Evolutionary conservation across 2,113 vertebrate species (phyloP).

Genomic region (Cyanoliseus patagonus): DNA sequence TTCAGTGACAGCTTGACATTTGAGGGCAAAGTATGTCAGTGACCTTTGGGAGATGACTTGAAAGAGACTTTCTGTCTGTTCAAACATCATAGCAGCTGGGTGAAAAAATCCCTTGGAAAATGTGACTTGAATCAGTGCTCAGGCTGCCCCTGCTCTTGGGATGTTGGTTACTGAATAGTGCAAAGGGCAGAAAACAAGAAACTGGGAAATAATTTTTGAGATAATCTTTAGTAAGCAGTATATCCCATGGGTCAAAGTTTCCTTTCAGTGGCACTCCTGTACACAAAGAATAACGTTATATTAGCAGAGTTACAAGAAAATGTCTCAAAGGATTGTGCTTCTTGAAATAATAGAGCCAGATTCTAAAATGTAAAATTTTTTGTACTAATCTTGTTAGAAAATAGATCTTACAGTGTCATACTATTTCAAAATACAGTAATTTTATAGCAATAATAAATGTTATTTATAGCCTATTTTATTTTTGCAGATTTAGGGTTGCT

Average conservation of each 20-base stretch:
- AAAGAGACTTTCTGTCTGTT: background rate
- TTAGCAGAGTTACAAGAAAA: background rate
- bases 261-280: background rate
- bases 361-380: background rate
- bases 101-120: background rate
- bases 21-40: background rate
- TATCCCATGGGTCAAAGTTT: background rate
- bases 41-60: constrained; percentile 2
- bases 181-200: background rate
- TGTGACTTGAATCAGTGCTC: background rate
- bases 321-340: background rate
- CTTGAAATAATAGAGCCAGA: background rate
- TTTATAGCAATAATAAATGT: background rate
- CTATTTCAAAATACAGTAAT: background rate
- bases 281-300: background rate
- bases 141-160: background rate
- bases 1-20: constrained; percentile 9
- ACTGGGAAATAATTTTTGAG: background rate
- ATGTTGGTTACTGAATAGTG: background rate
- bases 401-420: background rate
- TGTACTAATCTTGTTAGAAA: background rate
- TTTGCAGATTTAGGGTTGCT: background rate
- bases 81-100: background rate
- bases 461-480: background rate
- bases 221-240: background rate